Base-by-base conservation (phyloP, 2,797 vertebrate genomes). In the Chelidonichthys spinosus region DNA sequence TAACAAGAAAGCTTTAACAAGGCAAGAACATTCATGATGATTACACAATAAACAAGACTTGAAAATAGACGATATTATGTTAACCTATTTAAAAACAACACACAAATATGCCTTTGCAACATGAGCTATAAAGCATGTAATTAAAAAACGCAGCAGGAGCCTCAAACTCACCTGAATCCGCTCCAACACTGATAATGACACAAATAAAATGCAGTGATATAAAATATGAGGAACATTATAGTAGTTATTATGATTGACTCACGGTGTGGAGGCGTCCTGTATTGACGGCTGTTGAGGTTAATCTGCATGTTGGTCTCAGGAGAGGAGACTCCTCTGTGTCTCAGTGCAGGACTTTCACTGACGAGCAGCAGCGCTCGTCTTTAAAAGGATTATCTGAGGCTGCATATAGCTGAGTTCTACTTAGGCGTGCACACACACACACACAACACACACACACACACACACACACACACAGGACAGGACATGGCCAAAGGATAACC, bases 381-480 rank as follows among this genome's bases (percentile, higher is more conserved):
- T 43, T 90, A 87, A 39, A 25, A 83, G 92, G 94, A 95, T 95
- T 95, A 95, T 82, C 89, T 53, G 60, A 49, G 73, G 85, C 86
- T 63, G 72, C 90, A 92, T 94, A 89, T 92, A 94, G 93, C 89
- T 17, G 50, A 68, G 82, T 90, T 92, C 90, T 92, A 90, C 85
- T 87, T 78, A 86, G 88, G 62, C 63, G 11, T 6, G 8, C 49
- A 6, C 1, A 14, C 14, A n/a, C n/a, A n/a, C n/a, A n/a, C n/a
- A n/a, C n/a, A n/a, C n/a, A n/a, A 58, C 55, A 11, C 17, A 58
- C 17, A 37, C 55, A 58, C 35, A n/a, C 17, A 4, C 37, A 40
- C 50, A 7, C 25, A 33, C 11, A 9, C 53, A 36, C 32, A 43
- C 42, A 43, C 43, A 44, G 4, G 43, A 44, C 43, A 44, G 43